Percentiles rank a stretch among this genome's conserved stretches.
phyloP scores from a whole-genome alignment of 2,888 invertebrate genomes.

The Tetramorium bicarinatum region DNA sequence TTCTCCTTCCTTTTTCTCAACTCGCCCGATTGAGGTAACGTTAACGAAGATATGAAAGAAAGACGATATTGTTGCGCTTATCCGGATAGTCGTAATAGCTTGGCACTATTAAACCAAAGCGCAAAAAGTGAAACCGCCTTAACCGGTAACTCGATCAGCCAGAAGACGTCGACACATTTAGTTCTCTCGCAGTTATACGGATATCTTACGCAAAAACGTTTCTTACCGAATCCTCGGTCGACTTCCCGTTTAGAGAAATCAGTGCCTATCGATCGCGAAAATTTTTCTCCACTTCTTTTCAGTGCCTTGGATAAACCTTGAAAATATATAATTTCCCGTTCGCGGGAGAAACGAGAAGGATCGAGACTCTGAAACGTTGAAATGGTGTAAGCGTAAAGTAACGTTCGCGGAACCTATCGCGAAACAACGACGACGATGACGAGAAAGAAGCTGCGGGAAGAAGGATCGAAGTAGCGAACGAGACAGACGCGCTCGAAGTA shows the following conservation, averaged over 20 bases:
- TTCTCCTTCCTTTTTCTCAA: neutral
- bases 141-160: conserved; percentile 83
- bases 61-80: conserved; percentile 32
- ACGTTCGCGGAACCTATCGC: conserved; percentile 35
- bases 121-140: conserved; percentile 72
- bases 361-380: neutral
- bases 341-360: neutral
- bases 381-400: neutral
- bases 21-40: neutral
- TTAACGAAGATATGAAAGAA: conserved; percentile 18
- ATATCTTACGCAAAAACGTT: conserved; percentile 22
- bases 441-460: conserved; percentile 10
- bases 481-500: conserved; percentile 30
- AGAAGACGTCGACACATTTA: conserved; percentile 69
- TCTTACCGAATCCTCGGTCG: conserved; percentile 32
- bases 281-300: neutral
- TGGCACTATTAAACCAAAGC: conserved; percentile 23
- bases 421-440: conserved; percentile 6
- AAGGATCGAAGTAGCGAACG: conserved; percentile 16
- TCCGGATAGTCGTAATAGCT: conserved; percentile 21
- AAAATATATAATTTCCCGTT: conserved; percentile 21
- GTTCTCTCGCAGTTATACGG: conserved; percentile 32
- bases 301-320: conserved; percentile 6
- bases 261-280: neutral
- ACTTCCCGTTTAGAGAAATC: conserved; percentile 33